Percentiles rank a stretch among this genome's conserved stretches.
Conservation (phyloP, 2,113 vertebrate species). For the Numida meleagris region DNA sequence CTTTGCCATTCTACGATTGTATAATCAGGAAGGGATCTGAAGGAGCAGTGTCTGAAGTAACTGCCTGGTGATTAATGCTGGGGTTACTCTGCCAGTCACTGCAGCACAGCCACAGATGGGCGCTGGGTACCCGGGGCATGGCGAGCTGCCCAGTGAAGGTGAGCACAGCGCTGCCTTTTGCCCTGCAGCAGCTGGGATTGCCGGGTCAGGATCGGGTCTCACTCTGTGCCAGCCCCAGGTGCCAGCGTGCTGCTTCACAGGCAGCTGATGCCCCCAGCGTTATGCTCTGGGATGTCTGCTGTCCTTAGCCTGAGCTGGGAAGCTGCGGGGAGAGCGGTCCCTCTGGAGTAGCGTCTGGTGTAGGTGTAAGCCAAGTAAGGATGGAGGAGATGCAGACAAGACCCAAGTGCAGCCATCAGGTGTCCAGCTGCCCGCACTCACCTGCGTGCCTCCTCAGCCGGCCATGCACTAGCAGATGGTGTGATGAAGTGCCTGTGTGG, state of each 20-base stretch:
- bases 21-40: background rate
- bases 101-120: background rate
- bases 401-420: accelerated
- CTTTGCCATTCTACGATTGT: too few relatives aligned
- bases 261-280: background rate
- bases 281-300: background rate
- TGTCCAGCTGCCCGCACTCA: background rate
- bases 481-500: background rate
- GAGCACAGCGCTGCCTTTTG: background rate
- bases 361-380: background rate
- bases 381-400: background rate
- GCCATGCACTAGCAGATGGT: background rate
- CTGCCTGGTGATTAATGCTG: background rate
- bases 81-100: background rate
- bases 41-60: background rate
- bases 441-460: background rate
- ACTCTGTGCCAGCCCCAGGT: background rate
- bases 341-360: background rate
- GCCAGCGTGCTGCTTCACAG: accelerated
- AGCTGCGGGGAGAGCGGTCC: background rate
- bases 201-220: background rate
- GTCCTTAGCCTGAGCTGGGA: accelerated
- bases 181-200: background rate
- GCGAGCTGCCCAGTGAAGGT: accelerated
- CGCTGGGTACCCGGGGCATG: background rate